Evolutionary conservation across 2,113 vertebrate species (phyloP).

Genomic region (Grus americana): DNA sequence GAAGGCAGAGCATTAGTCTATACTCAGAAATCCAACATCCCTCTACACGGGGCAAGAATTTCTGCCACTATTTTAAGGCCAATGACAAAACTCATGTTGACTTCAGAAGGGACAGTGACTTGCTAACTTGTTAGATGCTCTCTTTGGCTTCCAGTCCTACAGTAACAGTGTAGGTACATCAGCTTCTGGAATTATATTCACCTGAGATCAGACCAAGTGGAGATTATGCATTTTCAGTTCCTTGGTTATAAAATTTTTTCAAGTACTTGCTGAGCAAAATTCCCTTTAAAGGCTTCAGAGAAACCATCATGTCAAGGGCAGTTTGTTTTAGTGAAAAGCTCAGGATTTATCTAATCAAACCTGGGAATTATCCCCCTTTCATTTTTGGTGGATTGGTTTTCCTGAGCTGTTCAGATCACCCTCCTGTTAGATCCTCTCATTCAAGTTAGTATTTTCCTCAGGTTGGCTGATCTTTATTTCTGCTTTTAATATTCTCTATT

Average conservation of each 20-base stretch:
- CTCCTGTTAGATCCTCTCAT: neutral
- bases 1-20: neutral
- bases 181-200: neutral
- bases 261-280: neutral
- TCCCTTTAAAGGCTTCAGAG: neutral
- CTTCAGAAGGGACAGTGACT: neutral
- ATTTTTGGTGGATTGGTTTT: neutral
- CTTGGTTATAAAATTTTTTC: neutral
- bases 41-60: neutral
- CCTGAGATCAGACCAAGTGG: neutral
- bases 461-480: constrained; percentile 48
- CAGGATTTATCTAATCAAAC: neutral
- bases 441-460: neutral
- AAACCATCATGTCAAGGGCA: neutral
- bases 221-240: neutral
- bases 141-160: neutral
- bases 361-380: neutral
- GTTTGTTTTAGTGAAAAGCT: neutral
- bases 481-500: constrained; percentile 45
- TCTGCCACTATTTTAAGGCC: neutral
- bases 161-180: neutral
- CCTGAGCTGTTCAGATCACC: neutral
- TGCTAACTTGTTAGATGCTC: neutral
- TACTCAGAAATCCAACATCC: neutral
- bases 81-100: neutral